Evolutionary conservation across 2,113 vertebrate species (phyloP), one percentile per base, ranked within the genome.

Genomic region (Pungitius pungitius): DNA sequence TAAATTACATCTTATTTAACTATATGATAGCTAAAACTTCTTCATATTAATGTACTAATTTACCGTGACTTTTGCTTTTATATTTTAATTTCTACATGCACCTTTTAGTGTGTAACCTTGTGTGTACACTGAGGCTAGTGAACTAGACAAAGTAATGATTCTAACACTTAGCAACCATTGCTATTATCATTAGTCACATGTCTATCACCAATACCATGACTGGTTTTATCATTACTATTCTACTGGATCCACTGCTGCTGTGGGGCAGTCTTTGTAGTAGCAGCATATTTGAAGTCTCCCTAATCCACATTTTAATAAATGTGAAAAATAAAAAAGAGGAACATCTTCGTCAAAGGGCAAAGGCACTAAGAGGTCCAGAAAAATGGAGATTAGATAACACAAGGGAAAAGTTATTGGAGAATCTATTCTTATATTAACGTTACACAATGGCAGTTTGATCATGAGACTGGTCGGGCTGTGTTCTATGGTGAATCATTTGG

Each of bases 401-500:
- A 66, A n/a, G 65, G 40, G 37, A 33, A 37, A 65, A 42, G 49
- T 20, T 60, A 45, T 15, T 27, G 13, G 56, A 57, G 12, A 58
- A 33, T 6, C 24, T 45, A 40, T 39, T 54, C 26, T 35, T 47
- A n/a, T 17, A 30, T 55, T 57, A 78, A 59, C 37, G 27, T 73
- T 57, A 68, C 52, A 17, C 49, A 76, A 61, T 17, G 45, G 39
- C 12, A 26, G 40, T 18, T 57, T 66, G 26, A 62, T 65, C 39
- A 59, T 78, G 39, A 51, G 22, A 18, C 57, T 27, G 67, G 37
- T 66, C 63, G 49, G 39, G 76, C 67, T 61, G 52, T 72, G 69
- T 75, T 75, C 65, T 65, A 55, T 26, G 35, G 73, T 83, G 70
- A 85, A 57, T 78, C 71, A 78, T 73, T 54, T 22, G 5, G 0